Evolutionary conservation across 2,113 vertebrate genomes (phyloP), one percentile per base, ranked within the genome.

Genomic region (Osmerus eperlanus): DNA sequence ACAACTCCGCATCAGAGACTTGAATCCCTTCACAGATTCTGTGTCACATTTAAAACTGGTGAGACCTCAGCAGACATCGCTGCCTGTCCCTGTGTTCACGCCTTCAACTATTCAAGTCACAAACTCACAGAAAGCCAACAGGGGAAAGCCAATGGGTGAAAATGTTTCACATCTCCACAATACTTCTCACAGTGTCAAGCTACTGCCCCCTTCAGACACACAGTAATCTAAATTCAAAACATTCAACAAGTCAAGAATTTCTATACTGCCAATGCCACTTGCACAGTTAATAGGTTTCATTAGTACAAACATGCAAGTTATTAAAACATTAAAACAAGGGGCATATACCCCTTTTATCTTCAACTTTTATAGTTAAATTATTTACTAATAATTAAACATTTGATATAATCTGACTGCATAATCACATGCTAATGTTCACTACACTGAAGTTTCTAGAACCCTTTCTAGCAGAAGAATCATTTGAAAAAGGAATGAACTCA

Each of bases 121-220:
- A 73, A 60, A 67, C 71, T 28, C 54, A 72, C 66, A 56, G 77
- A 77, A 84, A 82, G 86, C 85, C 75, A 78, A 81, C 84, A 83
- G 84, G 80, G 78, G 84, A 85, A 89, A 76, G 78, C 73, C 72
- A 76, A 87, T 78, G 80, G 73, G 73, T 16, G 7, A 18, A 41
- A 54, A 72, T 36, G 32, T 36, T 36, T 36, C 32, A 4, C 32
- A 36, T 36, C 25, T 6, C 32, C 41, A 12, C 41, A 47, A 12
- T 47, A 47, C 41, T 47, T 11, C 41, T 47, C 41, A 47, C 41
- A 70, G 85, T 81, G 71, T 68, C 54, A 32, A 72, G 77, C 65
- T 65, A 75, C 77, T 88, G 84, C 83, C 86, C 86, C 87, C 88
- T 89, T 79, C 80, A 77, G 88, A 18, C 36, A 7, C 2, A 1